phyloP scores from a whole-genome alignment of 2,113 vertebrate genomes.

The Colistium nudipinnis region DNA sequence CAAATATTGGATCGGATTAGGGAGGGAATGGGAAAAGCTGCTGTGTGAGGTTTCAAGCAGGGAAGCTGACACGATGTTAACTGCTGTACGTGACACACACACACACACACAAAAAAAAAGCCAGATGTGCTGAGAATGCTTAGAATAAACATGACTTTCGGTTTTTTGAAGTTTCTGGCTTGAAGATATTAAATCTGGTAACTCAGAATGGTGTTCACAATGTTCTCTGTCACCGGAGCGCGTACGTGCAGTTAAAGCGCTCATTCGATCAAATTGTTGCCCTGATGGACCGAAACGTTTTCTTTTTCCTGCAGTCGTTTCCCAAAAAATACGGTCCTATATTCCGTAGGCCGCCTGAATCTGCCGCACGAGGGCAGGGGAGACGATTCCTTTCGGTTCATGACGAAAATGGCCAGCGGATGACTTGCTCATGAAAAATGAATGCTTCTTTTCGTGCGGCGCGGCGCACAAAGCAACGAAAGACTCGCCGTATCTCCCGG shows the following conservation, averaged over 20 bases:
- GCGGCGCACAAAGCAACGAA: neutral
- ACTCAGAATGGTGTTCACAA: too few relatives aligned
- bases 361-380: neutral
- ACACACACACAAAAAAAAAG: too few relatives aligned
- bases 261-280: too few relatives aligned
- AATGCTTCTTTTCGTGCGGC: neutral
- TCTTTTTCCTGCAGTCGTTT: too few relatives aligned
- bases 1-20: constrained; percentile 6
- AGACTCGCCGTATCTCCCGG: neutral
- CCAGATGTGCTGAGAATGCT: neutral
- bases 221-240: too few relatives aligned
- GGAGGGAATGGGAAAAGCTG: constrained; percentile 1
- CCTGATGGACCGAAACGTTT: too few relatives aligned
- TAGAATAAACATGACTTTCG: neutral
- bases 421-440: neutral
- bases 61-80: neutral
- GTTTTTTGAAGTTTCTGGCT: neutral
- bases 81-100: constrained; percentile 3
- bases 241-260: too few relatives aligned
- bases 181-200: neutral
- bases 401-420: neutral
- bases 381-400: neutral
- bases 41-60: neutral
- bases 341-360: neutral
- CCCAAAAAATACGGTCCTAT: too few relatives aligned